These are phyloP conservation scores for Molossus molossus DNA, from an alignment of 2,797 vertebrate genomes.

Conservation along the genomic window DNA sequence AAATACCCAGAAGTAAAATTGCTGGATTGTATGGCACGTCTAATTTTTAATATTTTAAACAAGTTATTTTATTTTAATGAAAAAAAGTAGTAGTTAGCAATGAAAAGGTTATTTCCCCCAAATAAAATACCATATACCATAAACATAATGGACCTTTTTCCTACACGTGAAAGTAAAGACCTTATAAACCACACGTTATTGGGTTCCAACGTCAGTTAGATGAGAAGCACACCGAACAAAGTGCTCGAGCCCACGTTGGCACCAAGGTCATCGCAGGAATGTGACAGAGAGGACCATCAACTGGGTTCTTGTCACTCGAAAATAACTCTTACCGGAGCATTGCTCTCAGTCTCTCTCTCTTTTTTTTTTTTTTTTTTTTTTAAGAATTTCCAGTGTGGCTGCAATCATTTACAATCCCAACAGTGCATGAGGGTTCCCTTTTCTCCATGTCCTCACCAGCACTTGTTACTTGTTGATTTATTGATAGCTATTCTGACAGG, in stretches of 20 bases:
- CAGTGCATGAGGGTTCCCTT: neutral
- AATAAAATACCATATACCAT: neutral
- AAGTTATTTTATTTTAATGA: constrained; percentile 77
- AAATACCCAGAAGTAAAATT: neutral
- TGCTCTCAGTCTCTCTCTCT: neutral
- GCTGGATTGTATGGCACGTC: neutral
- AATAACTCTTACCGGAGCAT: neutral
- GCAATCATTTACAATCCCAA: neutral
- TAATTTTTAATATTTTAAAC: neutral
- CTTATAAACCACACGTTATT: neutral
- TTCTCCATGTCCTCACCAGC: neutral
- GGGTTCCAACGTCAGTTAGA: neutral
- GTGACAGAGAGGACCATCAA: neutral
- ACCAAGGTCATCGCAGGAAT: neutral
- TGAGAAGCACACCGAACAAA: constrained; percentile 18
- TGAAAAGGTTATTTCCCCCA: constrained; percentile 14
- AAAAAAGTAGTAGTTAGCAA: constrained; percentile 62
- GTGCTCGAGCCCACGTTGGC: neutral
- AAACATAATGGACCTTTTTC: neutral
- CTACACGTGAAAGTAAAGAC: constrained; percentile 39
- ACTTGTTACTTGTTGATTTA: neutral
- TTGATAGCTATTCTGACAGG: neutral
- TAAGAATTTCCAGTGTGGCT: neutral
- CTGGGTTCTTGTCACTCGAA: neutral
- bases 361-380: neutral